Conservation (phyloP, 1,140 invertebrate genomes). For the Drosophila elegans region DNA sequence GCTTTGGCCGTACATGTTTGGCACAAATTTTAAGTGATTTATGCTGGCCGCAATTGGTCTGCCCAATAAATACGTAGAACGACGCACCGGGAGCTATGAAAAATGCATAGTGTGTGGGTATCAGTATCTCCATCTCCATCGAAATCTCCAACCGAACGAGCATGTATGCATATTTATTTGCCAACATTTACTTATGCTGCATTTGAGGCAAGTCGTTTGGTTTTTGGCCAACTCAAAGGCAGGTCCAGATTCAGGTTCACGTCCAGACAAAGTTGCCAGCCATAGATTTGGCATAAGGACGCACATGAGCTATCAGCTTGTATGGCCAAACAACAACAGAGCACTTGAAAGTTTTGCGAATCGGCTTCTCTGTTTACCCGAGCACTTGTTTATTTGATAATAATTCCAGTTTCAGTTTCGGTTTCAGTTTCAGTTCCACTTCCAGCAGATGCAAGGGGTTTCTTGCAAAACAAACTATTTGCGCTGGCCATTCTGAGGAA, state of each 20-base stretch:
- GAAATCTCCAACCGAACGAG: too few species aligned
- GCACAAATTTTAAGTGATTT: slow-evolving; percentile 83
- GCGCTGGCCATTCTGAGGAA: slow-evolving; percentile 31
- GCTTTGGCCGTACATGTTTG: slow-evolving; percentile 73
- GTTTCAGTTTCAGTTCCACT: too few species aligned
- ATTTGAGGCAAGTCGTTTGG: slow-evolving; percentile 62
- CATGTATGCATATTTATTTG: slow-evolving; percentile 71
- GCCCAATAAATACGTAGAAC: slow-evolving; percentile 26
- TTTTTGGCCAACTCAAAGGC: slow-evolving; percentile 67
- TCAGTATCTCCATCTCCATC: slow-evolving; percentile 17
- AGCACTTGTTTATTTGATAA: slow-evolving; percentile 78
- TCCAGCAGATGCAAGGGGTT: slow-evolving; percentile 6
- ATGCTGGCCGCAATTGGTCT: slow-evolving; percentile 76
- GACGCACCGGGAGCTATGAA: slow-evolving; percentile 58
- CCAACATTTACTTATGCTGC: slow-evolving; percentile 76
- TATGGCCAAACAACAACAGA: slow-evolving; percentile 16
- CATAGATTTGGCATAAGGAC: slow-evolving; percentile 55
- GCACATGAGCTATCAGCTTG: slow-evolving; percentile 46
- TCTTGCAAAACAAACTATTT: slow-evolving; percentile 72
- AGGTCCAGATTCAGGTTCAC: slow-evolving; percentile 20
- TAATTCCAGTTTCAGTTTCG: slow-evolving; percentile 45
- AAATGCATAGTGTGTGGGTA: slow-evolving; percentile 38
- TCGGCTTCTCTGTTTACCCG: slow-evolving; percentile 46
- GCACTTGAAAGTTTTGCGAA: slow-evolving; percentile 34
- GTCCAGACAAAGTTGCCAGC: slow-evolving; percentile 55